Conservation (phyloP, 2,113 vertebrate species). For the Rhea americana region DNA sequence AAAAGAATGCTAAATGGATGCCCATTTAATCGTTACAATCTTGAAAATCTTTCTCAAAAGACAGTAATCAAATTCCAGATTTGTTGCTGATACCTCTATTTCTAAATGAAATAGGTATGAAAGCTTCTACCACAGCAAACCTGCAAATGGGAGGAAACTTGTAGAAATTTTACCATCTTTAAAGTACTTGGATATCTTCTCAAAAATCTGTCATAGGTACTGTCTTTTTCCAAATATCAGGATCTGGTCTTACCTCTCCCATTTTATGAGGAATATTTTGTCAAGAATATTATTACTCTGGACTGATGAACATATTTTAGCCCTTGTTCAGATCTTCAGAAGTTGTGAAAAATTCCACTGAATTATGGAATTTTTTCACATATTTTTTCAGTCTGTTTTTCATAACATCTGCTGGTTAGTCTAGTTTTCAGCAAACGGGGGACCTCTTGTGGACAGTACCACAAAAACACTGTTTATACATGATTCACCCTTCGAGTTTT, state of each 20-base stretch:
- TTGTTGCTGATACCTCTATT: background rate
- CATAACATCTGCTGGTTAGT: background rate
- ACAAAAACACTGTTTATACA: background rate
- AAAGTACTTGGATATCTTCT: background rate
- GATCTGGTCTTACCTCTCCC: rapidly evolving
- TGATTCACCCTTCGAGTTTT: background rate
- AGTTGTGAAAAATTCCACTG: background rate
- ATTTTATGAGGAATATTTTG: background rate
- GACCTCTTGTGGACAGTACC: slow-evolving; percentile 53
- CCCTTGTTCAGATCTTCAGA: background rate
- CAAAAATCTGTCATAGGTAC: background rate
- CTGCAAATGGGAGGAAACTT: background rate
- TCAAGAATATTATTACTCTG: background rate
- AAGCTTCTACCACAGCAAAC: background rate
- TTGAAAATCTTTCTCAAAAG: background rate
- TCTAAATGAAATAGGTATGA: background rate
- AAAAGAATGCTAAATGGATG: background rate
- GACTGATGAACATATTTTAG: background rate
- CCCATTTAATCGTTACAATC: background rate
- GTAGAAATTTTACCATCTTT: background rate
- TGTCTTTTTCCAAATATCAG: background rate
- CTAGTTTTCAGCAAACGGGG: slow-evolving; percentile 5
- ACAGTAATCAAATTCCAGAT: background rate
- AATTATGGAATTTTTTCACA: background rate
- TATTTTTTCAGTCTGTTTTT: background rate